Percentiles rank a stretch among this genome's conserved stretches.
These are phyloP conservation scores for Tanaodytes sp. DNA, from an alignment of 2,888 invertebrate genomes.

Conservation along the genomic window DNA sequence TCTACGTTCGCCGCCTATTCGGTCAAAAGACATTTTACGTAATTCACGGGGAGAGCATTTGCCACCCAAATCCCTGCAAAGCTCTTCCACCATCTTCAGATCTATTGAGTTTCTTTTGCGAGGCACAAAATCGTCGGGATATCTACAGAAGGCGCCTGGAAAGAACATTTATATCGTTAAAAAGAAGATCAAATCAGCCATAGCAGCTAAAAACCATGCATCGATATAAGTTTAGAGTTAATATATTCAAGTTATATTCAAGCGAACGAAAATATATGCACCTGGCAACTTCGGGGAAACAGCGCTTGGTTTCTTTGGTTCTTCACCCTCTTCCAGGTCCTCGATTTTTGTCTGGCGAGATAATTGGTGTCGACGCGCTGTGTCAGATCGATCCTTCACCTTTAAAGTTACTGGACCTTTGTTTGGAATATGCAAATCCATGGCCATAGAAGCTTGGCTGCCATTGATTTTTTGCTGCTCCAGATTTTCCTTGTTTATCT, in stretches of 20 bases:
- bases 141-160: conserved; percentile 65
- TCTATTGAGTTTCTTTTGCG: conserved; percentile 70
- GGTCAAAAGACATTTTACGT: conserved; percentile 70
- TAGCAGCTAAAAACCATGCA: no score
- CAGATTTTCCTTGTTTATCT: conserved; percentile 51
- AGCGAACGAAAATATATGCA: no score
- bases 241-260: no score
- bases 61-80: conserved; percentile 60
- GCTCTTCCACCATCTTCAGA: conserved; percentile 65
- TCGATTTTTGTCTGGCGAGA: conserved; percentile 84
- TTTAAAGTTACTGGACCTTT: conserved; percentile 78
- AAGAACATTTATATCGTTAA: conserved; percentile 32
- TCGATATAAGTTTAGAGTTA: no score
- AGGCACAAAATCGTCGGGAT: conserved; percentile 69
- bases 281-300: conserved; percentile 63
- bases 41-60: conserved; percentile 68
- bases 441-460: conserved; percentile 82
- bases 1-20: conserved; percentile 65
- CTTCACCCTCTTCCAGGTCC: conserved; percentile 77
- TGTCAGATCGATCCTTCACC: conserved; percentile 79
- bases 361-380: conserved; percentile 83
- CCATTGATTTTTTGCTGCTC: conserved; percentile 76
- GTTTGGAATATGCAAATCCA: conserved; percentile 81
- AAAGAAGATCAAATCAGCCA: no score
- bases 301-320: conserved; percentile 54